These are phyloP conservation scores for Orgyia antiqua DNA, from an alignment of 2,888 invertebrate species.

Conservation along the genomic window DNA sequence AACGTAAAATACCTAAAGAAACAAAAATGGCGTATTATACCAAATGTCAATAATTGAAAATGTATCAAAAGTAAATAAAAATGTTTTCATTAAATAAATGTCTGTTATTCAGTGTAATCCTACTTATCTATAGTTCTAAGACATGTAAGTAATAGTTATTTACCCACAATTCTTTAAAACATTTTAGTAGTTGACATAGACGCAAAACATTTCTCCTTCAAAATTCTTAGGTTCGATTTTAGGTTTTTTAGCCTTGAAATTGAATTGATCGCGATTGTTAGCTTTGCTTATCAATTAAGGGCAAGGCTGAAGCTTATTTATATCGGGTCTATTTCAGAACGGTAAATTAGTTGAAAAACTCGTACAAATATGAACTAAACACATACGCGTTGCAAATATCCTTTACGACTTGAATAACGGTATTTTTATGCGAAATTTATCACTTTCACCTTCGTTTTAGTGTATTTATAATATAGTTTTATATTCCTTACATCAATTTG, in stretches of 20 bases:
- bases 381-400: neutral
- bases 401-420: slow-evolving; percentile 13
- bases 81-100: slow-evolving; percentile 51
- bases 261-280: slow-evolving; percentile 19
- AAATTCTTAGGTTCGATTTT: slow-evolving; percentile 10
- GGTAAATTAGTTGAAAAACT: slow-evolving; percentile 14
- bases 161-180: neutral
- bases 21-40: slow-evolving; percentile 64
- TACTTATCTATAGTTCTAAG: slow-evolving; percentile 38
- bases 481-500: slow-evolving; percentile 1
- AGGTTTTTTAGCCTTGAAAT: slow-evolving; percentile 31
- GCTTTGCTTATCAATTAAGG: slow-evolving; percentile 30
- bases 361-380: slow-evolving; percentile 6
- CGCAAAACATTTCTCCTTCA: slow-evolving; percentile 1
- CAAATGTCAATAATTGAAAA: slow-evolving; percentile 57
- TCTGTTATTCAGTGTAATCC: slow-evolving; percentile 45
- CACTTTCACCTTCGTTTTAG: slow-evolving; percentile 38
- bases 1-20: slow-evolving; percentile 27
- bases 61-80: slow-evolving; percentile 63
- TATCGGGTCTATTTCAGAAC: slow-evolving; percentile 12
- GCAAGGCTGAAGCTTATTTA: slow-evolving; percentile 27
- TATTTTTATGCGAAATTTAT: slow-evolving; percentile 6
- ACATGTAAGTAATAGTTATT: slow-evolving; percentile 49
- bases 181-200: too few species aligned
- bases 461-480: slow-evolving; percentile 11